Conservation (phyloP, 2,888 invertebrate genomes). For the Antitype chi region DNA sequence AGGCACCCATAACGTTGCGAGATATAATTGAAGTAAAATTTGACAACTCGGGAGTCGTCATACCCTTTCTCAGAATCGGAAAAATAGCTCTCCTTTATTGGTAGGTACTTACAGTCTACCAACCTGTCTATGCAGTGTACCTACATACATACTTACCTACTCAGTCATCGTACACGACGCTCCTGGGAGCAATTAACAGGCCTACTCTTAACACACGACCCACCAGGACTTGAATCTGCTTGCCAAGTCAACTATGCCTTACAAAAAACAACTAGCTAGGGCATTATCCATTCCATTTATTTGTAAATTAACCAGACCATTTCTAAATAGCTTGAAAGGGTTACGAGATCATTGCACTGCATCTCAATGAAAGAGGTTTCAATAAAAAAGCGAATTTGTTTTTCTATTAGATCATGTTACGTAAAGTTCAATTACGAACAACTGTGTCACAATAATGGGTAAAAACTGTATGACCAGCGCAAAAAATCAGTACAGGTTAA, state of each 20-base stretch:
- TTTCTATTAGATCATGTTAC: constrained; percentile 80
- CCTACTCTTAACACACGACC: constrained; percentile 42
- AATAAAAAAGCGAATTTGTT: constrained; percentile 69
- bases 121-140: neutral
- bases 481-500: constrained; percentile 50
- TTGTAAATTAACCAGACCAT: constrained; percentile 56
- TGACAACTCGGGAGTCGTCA: neutral
- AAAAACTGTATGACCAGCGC: constrained; percentile 70
- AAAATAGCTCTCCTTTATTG: neutral
- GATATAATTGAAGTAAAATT: neutral
- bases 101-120: neutral
- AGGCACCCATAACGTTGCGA: neutral
- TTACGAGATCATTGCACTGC: constrained; percentile 69
- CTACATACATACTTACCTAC: neutral
- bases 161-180: constrained; percentile 34
- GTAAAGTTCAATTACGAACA: constrained; percentile 81
- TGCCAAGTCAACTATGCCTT: constrained; percentile 6
- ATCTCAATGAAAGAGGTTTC: constrained; percentile 67
- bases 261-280: constrained; percentile 26
- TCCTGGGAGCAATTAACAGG: constrained; percentile 46
- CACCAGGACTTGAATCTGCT: constrained; percentile 41
- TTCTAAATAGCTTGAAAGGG: constrained; percentile 63
- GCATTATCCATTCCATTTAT: constrained; percentile 34
- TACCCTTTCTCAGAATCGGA: neutral
- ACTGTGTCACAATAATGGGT: constrained; percentile 79